Percentiles rank a stretch among this genome's conserved stretches.
These are phyloP conservation scores for Calameuta pallipes DNA, from an alignment of 2,888 invertebrate genomes.

Conservation along the genomic window DNA sequence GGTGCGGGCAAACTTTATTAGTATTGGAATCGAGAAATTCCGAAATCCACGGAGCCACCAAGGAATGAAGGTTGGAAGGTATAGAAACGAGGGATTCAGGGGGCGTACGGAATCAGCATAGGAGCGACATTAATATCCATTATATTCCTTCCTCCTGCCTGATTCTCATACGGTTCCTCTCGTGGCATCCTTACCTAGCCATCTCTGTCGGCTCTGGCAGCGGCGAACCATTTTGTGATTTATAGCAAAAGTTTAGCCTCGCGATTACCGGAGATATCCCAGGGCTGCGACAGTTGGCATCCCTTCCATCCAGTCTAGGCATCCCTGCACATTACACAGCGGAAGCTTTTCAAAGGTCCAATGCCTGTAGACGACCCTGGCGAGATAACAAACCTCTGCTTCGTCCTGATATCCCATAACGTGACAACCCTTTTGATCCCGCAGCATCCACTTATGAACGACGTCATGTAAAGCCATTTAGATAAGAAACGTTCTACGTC, in stretches of 20 bases:
- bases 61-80: constrained; percentile 18
- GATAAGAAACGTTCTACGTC: background rate
- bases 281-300: constrained; percentile 39
- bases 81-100: constrained; percentile 20
- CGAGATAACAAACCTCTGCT: background rate
- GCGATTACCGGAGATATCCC: constrained; percentile 41
- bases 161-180: constrained; percentile 29
- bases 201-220: constrained; percentile 19
- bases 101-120: constrained; percentile 43
- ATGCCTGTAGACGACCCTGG: background rate
- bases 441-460: background rate
- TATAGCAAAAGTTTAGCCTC: constrained; percentile 53
- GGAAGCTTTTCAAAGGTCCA: background rate
- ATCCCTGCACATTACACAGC: background rate
- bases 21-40: constrained; percentile 23
- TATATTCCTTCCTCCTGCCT: constrained; percentile 41
- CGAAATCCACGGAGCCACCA: constrained; percentile 24
- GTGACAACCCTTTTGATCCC: background rate
- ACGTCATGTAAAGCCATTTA: background rate
- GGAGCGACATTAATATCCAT: constrained; percentile 55
- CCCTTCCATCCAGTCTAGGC: constrained; percentile 12
- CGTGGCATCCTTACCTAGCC: constrained; percentile 16
- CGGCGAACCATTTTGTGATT: constrained; percentile 48
- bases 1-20: constrained; percentile 1
- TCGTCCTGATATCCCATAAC: background rate